Evolutionary conservation across 2,113 vertebrate genomes (phyloP).

Genomic region (Burhinus bistriatus): DNA sequence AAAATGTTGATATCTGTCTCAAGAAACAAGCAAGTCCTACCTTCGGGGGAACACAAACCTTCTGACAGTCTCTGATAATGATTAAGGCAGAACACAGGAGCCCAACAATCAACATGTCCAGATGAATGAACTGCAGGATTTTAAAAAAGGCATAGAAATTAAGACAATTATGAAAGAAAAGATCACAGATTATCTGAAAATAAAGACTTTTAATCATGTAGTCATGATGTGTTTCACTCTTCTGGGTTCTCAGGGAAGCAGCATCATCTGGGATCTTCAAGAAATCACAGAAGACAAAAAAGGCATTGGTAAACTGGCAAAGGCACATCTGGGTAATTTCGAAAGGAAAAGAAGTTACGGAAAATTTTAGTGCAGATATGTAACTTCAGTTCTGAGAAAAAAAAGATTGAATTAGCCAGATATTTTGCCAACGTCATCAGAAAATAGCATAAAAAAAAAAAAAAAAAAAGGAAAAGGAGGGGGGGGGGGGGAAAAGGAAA

Average conservation of each 20-base stretch:
- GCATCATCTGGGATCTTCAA: neutral
- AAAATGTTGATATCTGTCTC: neutral
- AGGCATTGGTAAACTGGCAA: neutral
- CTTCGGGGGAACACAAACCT: neutral
- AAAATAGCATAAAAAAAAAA: no score
- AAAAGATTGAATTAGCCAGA: neutral
- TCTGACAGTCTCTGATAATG: neutral
- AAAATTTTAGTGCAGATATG: neutral
- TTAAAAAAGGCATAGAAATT: neutral
- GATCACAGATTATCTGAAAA: neutral
- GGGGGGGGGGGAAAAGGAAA: neutral
- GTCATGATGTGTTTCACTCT: neutral
- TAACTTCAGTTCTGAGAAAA: neutral
- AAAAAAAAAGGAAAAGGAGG: no score
- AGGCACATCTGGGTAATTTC: neutral
- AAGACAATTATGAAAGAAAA: neutral
- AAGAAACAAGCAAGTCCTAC: neutral
- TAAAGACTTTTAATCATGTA: neutral
- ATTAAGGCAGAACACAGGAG: neutral
- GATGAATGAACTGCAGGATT: neutral
- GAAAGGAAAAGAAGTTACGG: neutral
- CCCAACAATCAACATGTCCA: neutral
- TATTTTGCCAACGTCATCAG: neutral
- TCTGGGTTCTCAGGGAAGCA: neutral
- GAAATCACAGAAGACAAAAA: neutral